Evolutionary conservation across 2,797 vertebrate species (phyloP), one percentile per base, ranked within the genome.

Genomic region (Orientallactaga sibirica): DNA sequence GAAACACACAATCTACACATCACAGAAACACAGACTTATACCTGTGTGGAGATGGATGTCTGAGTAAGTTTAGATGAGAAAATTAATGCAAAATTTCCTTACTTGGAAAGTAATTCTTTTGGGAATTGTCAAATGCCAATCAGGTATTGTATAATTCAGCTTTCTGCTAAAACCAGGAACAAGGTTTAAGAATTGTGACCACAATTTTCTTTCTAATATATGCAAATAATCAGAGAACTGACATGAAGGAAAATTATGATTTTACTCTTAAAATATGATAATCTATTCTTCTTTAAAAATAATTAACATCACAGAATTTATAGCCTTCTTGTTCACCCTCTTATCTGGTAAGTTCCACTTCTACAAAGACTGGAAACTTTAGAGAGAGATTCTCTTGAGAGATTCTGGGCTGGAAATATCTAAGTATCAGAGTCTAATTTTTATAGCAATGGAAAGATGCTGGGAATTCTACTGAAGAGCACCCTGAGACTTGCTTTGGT

Each of bases 221-320:
- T 84, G 58, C 90, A 96, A 29, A 90, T 90, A 84, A 95, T 90
- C 85, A 96, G n/a, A 86, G 16, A 66, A 78, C 24, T 55, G 81
- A 95, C 74, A 55, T 91, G 91, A 91, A 95, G 43, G 52, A 70
- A 91, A 92, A 91, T 92, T 91, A 78, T 74, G 10, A 91, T 91
- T 96, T 96, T 84, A 93, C 52, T 85, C 88, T 96, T 97, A 93
- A 96, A 93, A 94, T 95, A 96, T 95, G 88, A 89, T 93, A 93
- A 97, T 96, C 88, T 95, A 94, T 90, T 93, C 88, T 86, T 87
- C 55, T 93, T 91, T 88, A 95, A 96, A 93, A 91, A 87, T 93
- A 95, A 95, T 95, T 93, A 88, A 91, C 70, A 94, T 87, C 62
- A 37, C n/a, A 91, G 29, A 43, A 95, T 61, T 29, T 81, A 81